Conservation (phyloP, 2,888 invertebrate species). For the Ennomos erosarius region DNA sequence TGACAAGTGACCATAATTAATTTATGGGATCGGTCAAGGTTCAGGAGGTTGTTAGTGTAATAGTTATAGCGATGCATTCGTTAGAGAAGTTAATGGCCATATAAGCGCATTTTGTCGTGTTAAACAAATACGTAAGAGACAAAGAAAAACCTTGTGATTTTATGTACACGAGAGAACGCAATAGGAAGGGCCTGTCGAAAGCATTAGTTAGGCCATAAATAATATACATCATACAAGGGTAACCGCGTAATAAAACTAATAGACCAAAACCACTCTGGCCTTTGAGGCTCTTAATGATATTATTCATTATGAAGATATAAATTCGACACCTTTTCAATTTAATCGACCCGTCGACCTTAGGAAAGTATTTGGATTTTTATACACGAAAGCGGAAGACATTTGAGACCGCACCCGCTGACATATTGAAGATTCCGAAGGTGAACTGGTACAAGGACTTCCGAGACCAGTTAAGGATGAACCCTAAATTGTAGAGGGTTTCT, state of each 20-base stretch:
- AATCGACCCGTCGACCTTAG: constrained; percentile 76
- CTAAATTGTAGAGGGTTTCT: constrained; percentile 65
- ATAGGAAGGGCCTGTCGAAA: constrained; percentile 67
- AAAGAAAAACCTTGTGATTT: constrained; percentile 48
- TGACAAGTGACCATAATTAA: constrained; percentile 66
- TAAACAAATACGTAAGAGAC: constrained; percentile 35
- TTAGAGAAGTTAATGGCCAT: constrained; percentile 33
- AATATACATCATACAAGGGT: constrained; percentile 72
- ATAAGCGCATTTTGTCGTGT: constrained; percentile 32
- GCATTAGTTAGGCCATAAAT: constrained; percentile 56
- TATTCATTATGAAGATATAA: constrained; percentile 68
- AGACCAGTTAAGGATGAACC: constrained; percentile 72
- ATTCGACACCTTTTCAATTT: constrained; percentile 74
- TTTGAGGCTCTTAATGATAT: constrained; percentile 68
- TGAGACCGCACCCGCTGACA: constrained; percentile 55
- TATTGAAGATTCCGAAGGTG: constrained; percentile 68
- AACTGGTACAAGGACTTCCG: constrained; percentile 69
- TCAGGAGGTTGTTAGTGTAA: constrained; percentile 35
- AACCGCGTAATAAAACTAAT: constrained; percentile 79
- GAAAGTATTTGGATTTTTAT: constrained; percentile 65
- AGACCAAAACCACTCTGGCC: constrained; percentile 70
- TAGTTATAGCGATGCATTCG: constrained; percentile 23
- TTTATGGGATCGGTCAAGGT: constrained; percentile 71
- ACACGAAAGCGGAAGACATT: constrained; percentile 76
- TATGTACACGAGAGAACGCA: constrained; percentile 43